Evolutionary conservation across 2,888 invertebrate genomes (phyloP).

Genomic region (Xestia c-nigrum): DNA sequence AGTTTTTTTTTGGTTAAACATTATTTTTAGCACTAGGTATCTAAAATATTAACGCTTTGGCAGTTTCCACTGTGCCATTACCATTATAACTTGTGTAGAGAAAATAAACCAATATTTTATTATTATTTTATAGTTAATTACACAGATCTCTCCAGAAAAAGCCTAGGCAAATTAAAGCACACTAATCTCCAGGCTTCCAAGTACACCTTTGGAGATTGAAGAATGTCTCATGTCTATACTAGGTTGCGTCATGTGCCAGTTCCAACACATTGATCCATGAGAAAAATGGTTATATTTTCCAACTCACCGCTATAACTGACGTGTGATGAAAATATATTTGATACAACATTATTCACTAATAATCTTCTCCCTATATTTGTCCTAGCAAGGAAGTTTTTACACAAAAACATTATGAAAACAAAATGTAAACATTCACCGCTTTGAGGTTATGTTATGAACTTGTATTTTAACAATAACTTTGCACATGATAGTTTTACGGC

Average conservation of each 20-base stretch:
- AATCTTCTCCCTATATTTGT: slow-evolving; percentile 40
- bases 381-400: slow-evolving; percentile 42
- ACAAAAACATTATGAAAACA: slow-evolving; percentile 54
- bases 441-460: slow-evolving; percentile 61
- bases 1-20: neutral
- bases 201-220: neutral
- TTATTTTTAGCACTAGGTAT: neutral
- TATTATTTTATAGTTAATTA: too few relatives aligned
- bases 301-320: slow-evolving; percentile 58
- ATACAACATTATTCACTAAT: slow-evolving; percentile 38
- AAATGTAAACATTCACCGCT: slow-evolving; percentile 23
- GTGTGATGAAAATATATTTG: slow-evolving; percentile 12
- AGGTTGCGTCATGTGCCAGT: slow-evolving; percentile 22
- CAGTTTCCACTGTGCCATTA: too few relatives aligned
- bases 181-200: neutral
- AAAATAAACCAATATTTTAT: too few relatives aligned
- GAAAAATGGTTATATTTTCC: slow-evolving; percentile 1
- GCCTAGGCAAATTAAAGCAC: neutral
- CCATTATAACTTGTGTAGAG: too few relatives aligned
- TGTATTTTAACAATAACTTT: slow-evolving; percentile 18
- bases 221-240: neutral
- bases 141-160: neutral
- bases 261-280: neutral
- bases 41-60: neutral
- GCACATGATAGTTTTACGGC: slow-evolving; percentile 9